A percentile compares a stretch with the other conserved stretches of the same genome.
Evolutionary conservation across 2,888 invertebrate genomes (phyloP).

Genomic region (Mactromeris polynyma): DNA sequence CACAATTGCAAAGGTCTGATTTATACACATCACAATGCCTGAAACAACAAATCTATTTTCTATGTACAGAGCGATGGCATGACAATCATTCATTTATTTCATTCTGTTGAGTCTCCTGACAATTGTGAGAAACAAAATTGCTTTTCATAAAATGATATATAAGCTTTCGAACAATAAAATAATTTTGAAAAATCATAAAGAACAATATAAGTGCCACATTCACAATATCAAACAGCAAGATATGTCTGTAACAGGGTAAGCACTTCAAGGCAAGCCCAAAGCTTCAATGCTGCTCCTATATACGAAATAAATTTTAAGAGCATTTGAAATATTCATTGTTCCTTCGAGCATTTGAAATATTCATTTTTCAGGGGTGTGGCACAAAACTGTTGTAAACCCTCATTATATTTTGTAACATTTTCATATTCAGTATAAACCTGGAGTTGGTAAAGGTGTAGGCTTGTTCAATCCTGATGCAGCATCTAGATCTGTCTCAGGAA

Average conservation of each 20-base stretch:
- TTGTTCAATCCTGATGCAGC: too few species aligned
- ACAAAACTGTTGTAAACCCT: too few species aligned
- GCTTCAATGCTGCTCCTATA: neutral
- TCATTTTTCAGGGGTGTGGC: too few species aligned
- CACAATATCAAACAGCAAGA: neutral
- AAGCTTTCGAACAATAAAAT: neutral
- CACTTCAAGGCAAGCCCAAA: neutral
- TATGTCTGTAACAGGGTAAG: neutral
- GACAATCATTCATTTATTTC: neutral
- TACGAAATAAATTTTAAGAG: neutral
- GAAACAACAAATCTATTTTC: too few species aligned
- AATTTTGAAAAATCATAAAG: constrained; percentile 6
- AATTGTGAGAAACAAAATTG: neutral
- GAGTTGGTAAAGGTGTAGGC: neutral
- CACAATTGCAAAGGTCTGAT: too few species aligned
- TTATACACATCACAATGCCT: too few species aligned
- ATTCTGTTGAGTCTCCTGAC: neutral
- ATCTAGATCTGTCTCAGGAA: too few species aligned
- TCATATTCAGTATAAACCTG: neutral
- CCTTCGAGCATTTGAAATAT: neutral
- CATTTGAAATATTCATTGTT: neutral
- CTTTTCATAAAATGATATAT: neutral
- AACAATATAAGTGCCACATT: constrained; percentile 1
- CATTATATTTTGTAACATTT: too few species aligned
- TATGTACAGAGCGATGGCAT: neutral